Evolutionary conservation across 2,113 vertebrate genomes (phyloP), one percentile per base, ranked within the genome.

Genomic region (Anthoscopus minutus): DNA sequence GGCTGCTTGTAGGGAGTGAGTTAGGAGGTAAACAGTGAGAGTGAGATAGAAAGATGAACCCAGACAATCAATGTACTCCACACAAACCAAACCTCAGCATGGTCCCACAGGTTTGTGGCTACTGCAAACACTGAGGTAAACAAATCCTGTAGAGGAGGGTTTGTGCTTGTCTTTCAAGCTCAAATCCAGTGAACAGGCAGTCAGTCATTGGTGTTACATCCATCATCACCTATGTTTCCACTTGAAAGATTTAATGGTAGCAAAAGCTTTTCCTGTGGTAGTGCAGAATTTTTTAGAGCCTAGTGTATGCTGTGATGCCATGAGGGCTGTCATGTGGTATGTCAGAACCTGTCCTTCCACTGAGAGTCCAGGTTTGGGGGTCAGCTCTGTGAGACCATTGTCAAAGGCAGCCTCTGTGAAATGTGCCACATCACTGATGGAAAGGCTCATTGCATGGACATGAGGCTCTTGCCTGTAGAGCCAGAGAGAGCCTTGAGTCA

Each of bases 331-430:
- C 23, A 4, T 4, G 14, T 35, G 14, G 8, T 8, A 9, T 17
- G 20, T 28, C 50, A 81, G 31, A 13, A 44, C 1, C 0, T 1
- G 0, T 2, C 40, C 6, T 64, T 7, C 33, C 23, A 10, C 4
- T 24, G 0, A 3, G 57, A 57, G 5, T 5, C 18, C 27, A 56
- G 13, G 11, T 72, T 50, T 60, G 44, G 9, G 9, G 33, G 33
- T 47, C 35, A 60, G 16, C 12, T 81, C 78, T 20, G 14, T 22
- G 20, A 5, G 20, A 31, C 33, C 9, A 0, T 19, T 53, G 7
- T 44, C 25, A 56, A 67, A 87, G n/a, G 15, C 35, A 91, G 9
- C 8, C n/a, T 70, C 6, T 1, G 4, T n/a, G 56, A 51, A 25
- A 3, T 30, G 10, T 22, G 19, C 8, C 10, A 38, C 3, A 7